Conservation (phyloP, 2,797 vertebrate genomes). For the Oreochromis mossambicus region DNA sequence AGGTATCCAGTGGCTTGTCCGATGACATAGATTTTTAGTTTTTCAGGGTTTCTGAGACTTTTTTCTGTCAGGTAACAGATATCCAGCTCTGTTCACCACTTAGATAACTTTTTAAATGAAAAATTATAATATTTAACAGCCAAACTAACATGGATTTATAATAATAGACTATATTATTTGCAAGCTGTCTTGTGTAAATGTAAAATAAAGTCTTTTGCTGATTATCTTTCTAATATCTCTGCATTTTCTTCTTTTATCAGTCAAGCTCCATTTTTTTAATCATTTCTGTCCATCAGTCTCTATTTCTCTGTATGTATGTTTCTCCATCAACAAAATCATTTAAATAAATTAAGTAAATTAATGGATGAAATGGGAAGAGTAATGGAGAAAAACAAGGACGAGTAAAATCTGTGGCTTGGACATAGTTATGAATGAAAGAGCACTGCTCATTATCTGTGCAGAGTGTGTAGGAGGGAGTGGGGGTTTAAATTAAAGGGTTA, state of each 20-base stretch:
- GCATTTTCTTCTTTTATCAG: background rate
- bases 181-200: background rate
- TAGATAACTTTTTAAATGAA: background rate
- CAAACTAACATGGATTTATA: background rate
- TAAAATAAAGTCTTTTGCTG: fast-evolving
- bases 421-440: background rate
- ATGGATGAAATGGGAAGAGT: background rate
- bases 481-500: background rate
- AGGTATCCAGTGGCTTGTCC: background rate
- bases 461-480: background rate
- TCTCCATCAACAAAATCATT: background rate
- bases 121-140: background rate
- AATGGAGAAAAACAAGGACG: background rate
- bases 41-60: background rate
- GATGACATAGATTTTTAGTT: background rate
- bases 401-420: background rate
- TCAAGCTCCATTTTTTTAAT: background rate
- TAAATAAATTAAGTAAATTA: background rate
- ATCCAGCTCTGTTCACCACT: background rate
- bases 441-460: background rate
- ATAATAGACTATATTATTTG: fast-evolving
- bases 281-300: background rate
- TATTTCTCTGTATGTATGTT: background rate
- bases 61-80: background rate
- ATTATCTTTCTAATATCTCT: background rate